Conservation (phyloP, 1,140 invertebrate species). For the Sminthurinus signatus region DNA sequence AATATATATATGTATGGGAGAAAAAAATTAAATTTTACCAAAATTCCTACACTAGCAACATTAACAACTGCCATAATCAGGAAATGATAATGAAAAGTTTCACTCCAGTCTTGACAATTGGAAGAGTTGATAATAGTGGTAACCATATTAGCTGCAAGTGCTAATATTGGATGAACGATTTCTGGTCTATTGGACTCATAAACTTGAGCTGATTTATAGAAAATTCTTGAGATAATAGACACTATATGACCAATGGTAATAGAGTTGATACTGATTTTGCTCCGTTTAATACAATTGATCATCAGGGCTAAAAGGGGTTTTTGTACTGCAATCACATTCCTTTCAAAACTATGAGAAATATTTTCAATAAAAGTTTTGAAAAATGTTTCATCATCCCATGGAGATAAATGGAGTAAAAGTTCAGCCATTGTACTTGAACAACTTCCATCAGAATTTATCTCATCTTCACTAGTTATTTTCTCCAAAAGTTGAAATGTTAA, state of each 20-base stretch:
- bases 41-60: conserved; percentile 18
- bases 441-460: not conserved
- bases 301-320: conserved; percentile 15
- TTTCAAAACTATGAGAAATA: not conserved
- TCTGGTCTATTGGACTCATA: not conserved
- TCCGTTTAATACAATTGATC: conserved; percentile 10
- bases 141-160: conserved; percentile 6
- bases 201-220: conserved; percentile 9
- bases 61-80: conserved; percentile 5
- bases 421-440: not conserved
- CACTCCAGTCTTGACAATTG: conserved; percentile 9
- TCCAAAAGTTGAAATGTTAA: not conserved
- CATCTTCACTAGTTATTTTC: not conserved
- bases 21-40: conserved; percentile 16
- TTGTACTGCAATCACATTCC: not conserved
- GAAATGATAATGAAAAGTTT: conserved; percentile 2
- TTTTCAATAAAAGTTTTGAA: conserved; percentile 6
- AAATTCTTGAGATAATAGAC: conserved; percentile 1
- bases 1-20: no score
- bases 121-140: conserved; percentile 10
- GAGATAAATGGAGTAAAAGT: conserved; percentile 11
- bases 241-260: conserved; percentile 11
- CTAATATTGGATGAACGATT: conserved; percentile 8
- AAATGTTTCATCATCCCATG: conserved; percentile 1
- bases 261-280: not conserved